Conservation (phyloP, 2,888 invertebrate species). For the Conus canariensis region DNA sequence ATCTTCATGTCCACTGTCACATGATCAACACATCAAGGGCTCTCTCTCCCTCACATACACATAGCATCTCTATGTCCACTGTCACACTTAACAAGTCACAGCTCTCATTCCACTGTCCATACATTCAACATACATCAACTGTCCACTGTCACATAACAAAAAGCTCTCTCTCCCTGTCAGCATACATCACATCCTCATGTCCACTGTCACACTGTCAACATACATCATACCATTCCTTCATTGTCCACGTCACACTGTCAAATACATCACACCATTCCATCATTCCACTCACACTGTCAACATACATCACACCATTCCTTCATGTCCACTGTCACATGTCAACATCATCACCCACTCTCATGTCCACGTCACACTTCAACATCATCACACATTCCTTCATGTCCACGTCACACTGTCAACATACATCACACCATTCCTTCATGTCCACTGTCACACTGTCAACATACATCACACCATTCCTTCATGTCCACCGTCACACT, state of each 20-base stretch:
- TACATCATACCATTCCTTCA: constrained; percentile 45
- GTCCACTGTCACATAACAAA: constrained; percentile 67
- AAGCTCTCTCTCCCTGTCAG: constrained; percentile 38
- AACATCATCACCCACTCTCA: constrained; percentile 76
- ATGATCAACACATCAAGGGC: constrained; percentile 61
- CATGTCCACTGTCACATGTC: constrained; percentile 58
- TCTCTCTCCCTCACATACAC: constrained; percentile 73
- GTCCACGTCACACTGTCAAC: constrained; percentile 65
- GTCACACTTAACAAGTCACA: constrained; percentile 63
- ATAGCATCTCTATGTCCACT: constrained; percentile 78
- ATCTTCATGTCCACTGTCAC: constrained; percentile 71
- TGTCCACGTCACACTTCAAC: constrained; percentile 59
- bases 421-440: constrained; percentile 76
- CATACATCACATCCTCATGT: constrained; percentile 44
- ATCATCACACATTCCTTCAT: constrained; percentile 51
- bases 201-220: too few species aligned
- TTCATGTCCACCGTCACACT: background rate
- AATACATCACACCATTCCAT: constrained; percentile 53
- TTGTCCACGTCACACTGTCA: constrained; percentile 63
- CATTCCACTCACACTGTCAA: constrained; percentile 67
- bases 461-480: constrained; percentile 51
- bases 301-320: constrained; percentile 76
- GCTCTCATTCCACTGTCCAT: background rate
- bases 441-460: constrained; percentile 62
- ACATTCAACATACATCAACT: constrained; percentile 67